Evolutionary conservation across 92 coral and sea anemone genomes (phyloP).

Genomic region (Heliopora coerulea): DNA sequence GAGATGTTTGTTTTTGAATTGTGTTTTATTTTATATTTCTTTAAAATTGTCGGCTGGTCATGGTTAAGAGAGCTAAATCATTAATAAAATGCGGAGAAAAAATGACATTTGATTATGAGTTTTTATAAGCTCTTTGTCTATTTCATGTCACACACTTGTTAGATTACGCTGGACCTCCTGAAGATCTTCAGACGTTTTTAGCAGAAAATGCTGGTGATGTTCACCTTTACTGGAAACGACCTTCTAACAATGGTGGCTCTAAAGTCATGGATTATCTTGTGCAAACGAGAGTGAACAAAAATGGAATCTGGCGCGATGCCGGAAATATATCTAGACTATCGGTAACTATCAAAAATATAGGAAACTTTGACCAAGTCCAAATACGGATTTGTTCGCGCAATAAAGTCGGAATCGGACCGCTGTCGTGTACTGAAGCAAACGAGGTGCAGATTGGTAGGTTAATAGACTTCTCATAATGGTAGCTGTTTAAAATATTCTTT

Average conservation of each 20-base stretch:
- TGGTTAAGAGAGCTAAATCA: too few relatives aligned
- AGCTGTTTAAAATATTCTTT: too few relatives aligned
- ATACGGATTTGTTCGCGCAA: not conserved
- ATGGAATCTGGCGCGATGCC: not conserved
- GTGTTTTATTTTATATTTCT: too few relatives aligned
- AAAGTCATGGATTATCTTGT: slow-evolving; percentile 6
- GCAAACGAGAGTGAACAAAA: not conserved
- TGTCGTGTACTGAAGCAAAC: not conserved
- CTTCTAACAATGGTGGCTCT: slow-evolving; percentile 10
- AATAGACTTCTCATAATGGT: not conserved
- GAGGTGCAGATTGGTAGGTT: not conserved
- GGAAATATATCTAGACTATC: not conserved
- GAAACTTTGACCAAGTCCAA: not conserved
- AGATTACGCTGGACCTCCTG: slow-evolving; percentile 11
- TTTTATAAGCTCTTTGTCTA: too few relatives aligned
- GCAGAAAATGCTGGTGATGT: not conserved
- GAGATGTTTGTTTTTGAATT: too few relatives aligned
- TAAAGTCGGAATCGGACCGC: not conserved
- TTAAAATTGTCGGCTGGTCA: too few relatives aligned
- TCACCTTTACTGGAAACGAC: slow-evolving; percentile 13
- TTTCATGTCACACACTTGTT: too few relatives aligned
- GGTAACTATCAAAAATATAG: not conserved
- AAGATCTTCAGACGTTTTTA: not conserved
- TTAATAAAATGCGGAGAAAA: too few relatives aligned
- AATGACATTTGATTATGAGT: too few relatives aligned